A percentile compares a stretch with the other conserved stretches of the same genome.
These are phyloP conservation scores for Ormyrus rosae DNA, from an alignment of 2,888 invertebrate species.

Conservation along the genomic window DNA sequence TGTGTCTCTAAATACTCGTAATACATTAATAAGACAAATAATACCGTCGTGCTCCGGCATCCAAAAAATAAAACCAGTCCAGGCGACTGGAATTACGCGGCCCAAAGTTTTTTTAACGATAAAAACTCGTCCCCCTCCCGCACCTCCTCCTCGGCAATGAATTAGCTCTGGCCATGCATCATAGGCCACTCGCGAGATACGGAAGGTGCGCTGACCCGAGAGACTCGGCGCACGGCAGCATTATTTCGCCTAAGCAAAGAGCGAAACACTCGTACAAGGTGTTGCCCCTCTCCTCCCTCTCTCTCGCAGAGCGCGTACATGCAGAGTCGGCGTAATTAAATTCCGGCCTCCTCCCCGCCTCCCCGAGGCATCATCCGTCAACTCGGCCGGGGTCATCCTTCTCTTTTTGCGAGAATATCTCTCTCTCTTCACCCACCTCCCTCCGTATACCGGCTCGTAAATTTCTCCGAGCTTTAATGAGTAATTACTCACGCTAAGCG, in stretches of 20 bases:
- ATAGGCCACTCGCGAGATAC: not conserved
- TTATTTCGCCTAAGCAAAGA: conserved; percentile 42
- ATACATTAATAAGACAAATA: no score
- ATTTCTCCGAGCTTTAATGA: conserved; percentile 53
- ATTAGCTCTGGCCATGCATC: conserved; percentile 29
- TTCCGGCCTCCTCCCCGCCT: conserved; percentile 22
- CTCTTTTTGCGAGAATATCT: not conserved
- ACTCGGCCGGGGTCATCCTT: conserved; percentile 31
- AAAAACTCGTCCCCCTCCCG: no score
- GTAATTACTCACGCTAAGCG: conserved; percentile 56
- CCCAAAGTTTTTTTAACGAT: no score
- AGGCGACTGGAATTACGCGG: no score
- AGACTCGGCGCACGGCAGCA: not conserved
- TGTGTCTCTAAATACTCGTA: no score
- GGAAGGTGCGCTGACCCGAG: conserved; percentile 1
- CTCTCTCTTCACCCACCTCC: conserved; percentile 32
- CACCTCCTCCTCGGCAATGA: not conserved
- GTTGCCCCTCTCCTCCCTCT: not conserved
- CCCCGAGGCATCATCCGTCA: conserved; percentile 45
- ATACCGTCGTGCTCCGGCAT: no score
- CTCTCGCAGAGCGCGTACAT: not conserved
- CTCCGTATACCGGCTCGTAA: conserved; percentile 45
- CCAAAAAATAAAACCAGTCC: no score
- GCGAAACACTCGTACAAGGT: conserved; percentile 48
- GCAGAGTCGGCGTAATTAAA: conserved; percentile 48